Evolutionary conservation across 2,113 vertebrate species (phyloP), one percentile per base, ranked within the genome.

Genomic region (Bubo scandiacus): DNA sequence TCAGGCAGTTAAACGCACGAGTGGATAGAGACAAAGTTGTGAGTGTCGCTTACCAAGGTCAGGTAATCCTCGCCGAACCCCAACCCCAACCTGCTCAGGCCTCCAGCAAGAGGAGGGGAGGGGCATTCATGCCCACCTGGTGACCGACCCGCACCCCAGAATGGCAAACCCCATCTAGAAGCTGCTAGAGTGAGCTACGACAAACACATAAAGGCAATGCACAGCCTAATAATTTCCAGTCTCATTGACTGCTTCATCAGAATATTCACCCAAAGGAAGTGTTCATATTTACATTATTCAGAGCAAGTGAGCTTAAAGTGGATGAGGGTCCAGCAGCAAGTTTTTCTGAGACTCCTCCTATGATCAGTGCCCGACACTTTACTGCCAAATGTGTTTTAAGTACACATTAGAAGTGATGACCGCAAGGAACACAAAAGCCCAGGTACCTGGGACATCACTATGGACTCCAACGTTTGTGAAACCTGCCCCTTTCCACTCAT

Each of bases 401-500:
- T 10, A 29, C 23, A 47, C 9, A 12, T 18, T 30, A 42, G 40
- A 85, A 79, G 36, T 7, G 40, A 65, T 0, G 4, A n/a, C 26
- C 36, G 47, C 10, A 27, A 84, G 68, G 36, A 86, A 78, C 3
- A 2, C 26, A 63, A 52, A 71, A 93, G 25, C 25, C 18, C 42
- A 36, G 32, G 11, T 58, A 65, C 43, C 17, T 34, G 27, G 25
- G 15, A 70, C 29, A 47, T 45, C 43, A 13, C 10, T 25, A 36
- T 0, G 0, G 52, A 47, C 43, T 26, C 29, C 21, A 45, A 1
- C 1, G 0, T 10, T 55, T 57, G 40, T 42, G 77, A 81, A 71
- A 51, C 27, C 10, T 38, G 25, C 15, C 10, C 36, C 54, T 68
- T 63, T 81, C 20, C 12, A 15, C 29, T 26, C 1, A 2, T 17